These are phyloP conservation scores for Sebastes schlegelii DNA, from an alignment of 2,113 vertebrate species.

Conservation along the genomic window DNA sequence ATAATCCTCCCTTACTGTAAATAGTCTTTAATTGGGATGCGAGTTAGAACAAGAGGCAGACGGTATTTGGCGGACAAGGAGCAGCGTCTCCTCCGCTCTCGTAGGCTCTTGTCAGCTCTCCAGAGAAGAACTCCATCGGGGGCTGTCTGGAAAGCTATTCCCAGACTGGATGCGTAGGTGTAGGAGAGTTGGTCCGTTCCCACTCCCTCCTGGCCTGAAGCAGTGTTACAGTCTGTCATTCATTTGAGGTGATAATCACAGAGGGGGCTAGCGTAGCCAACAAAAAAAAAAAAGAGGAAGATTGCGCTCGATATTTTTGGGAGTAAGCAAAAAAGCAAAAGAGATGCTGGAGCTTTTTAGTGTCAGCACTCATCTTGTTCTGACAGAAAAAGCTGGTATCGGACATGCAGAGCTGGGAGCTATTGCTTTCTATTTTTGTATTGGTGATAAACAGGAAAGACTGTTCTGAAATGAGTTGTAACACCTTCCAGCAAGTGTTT, in stretches of 20 bases:
- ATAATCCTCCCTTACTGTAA: slow-evolving; percentile 60
- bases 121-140: slow-evolving; percentile 56
- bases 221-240: slow-evolving; percentile 58
- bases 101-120: slow-evolving; percentile 60
- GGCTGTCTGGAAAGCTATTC: slow-evolving; percentile 60
- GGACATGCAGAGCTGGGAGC: slow-evolving; percentile 35
- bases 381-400: slow-evolving; percentile 37
- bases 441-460: slow-evolving; percentile 28
- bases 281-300: slow-evolving; percentile 3
- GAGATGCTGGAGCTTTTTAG: slow-evolving; percentile 36
- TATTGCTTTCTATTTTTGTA: slow-evolving; percentile 34
- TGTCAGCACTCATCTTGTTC: slow-evolving; percentile 42
- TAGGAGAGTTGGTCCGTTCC: slow-evolving; percentile 47
- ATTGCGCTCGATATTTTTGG: slow-evolving; percentile 45
- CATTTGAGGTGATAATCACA: slow-evolving; percentile 57
- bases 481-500: slow-evolving; percentile 15
- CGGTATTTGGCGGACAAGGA: slow-evolving; percentile 46
- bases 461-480: slow-evolving; percentile 25
- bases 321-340: slow-evolving; percentile 45
- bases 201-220: slow-evolving; percentile 53
- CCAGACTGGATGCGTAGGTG: slow-evolving; percentile 58
- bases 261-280: slow-evolving; percentile 1
- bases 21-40: slow-evolving; percentile 63
- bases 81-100: slow-evolving; percentile 56
- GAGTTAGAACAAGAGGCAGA: slow-evolving; percentile 59